Evolutionary conservation across 2,113 vertebrate species (phyloP).

Genomic region (Chaetodon trifascialis): DNA sequence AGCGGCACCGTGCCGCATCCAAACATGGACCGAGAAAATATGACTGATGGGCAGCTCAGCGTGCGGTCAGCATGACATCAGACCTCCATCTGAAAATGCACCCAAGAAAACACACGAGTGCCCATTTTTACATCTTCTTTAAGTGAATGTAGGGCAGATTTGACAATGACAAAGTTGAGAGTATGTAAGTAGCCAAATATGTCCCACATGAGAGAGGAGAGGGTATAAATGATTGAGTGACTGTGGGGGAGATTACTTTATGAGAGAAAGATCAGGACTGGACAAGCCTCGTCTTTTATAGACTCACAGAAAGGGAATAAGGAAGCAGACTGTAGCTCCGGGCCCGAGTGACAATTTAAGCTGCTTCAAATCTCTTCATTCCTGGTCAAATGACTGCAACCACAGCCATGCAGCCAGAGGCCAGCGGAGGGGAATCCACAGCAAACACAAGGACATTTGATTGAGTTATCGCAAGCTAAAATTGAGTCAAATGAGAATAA

Average conservation of each 20-base stretch:
- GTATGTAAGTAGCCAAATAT: slow-evolving; percentile 41
- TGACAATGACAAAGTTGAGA: slow-evolving; percentile 53
- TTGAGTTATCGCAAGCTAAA: slow-evolving; percentile 46
- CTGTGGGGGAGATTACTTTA: slow-evolving; percentile 38
- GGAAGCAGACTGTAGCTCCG: slow-evolving; percentile 39
- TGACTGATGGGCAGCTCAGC: slow-evolving; percentile 17
- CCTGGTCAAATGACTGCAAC: slow-evolving; percentile 37
- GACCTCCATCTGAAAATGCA: slow-evolving; percentile 42
- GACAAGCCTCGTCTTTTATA: slow-evolving; percentile 53
- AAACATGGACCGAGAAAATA: slow-evolving; percentile 35
- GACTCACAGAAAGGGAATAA: slow-evolving; percentile 50
- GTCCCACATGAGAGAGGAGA: slow-evolving; percentile 37
- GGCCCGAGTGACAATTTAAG: slow-evolving; percentile 66
- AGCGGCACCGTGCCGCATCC: slow-evolving; percentile 5
- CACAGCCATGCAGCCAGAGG: slow-evolving; percentile 12
- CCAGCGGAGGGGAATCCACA: slow-evolving; percentile 37
- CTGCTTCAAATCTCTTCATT: slow-evolving; percentile 61
- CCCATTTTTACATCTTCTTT: slow-evolving; percentile 16
- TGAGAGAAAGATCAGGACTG: slow-evolving; percentile 55
- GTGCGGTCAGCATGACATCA: slow-evolving; percentile 25
- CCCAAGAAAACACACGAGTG: slow-evolving; percentile 22
- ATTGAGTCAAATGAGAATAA: slow-evolving; percentile 31
- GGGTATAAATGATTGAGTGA: slow-evolving; percentile 64
- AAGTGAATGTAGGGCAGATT: slow-evolving; percentile 48
- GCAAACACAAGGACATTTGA: slow-evolving; percentile 40